Base-by-base conservation (phyloP, 2,113 vertebrate genomes). In the Triplophysa tibetana region DNA sequence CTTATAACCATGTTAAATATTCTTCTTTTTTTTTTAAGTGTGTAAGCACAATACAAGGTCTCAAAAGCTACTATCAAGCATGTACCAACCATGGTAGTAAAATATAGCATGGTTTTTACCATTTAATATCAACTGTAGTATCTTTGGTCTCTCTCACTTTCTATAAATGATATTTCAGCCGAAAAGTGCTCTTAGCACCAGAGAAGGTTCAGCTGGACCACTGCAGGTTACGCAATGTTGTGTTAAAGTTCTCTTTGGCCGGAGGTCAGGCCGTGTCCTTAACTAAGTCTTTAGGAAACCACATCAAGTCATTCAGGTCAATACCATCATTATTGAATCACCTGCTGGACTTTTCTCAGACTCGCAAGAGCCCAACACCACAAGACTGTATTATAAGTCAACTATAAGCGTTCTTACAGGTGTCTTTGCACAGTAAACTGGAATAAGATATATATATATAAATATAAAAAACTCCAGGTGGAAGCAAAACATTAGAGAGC, bases 181-280 rank as follows among this genome's bases (percentile, higher is more conserved):
- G 50, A 50, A 4, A 14, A 3, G 12, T 16, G 14, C 14, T 14
- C 14, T 52, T 16, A 17, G 50, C 23, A 45, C 12, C 43, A 45
- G 43, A 45, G 43, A 45, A 29, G 50, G 63, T 21, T 52, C 50
- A 1, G 5, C 10, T 6, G 8, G 33, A 26, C 14, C 21, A 43
- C 14, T 13, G 12, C 10, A 29, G 41, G 45, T 82, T 82, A 82
- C 16, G 21, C 74, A 82, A 78, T 23, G 76, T 82, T 82, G 75
- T 50, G 43, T 78, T 75, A 82, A 76, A 52, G 7, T 41, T 65
- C 45, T 69, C 63, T 33, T 33, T 63, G 52, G 68, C 75, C 24
- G 33, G 29, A 48, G 58, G 58, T 41, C 50, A 43, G 54, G 56
- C 56, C 12, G 5, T 21, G 48, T 79, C 43, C 60, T 63, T 21